phyloP scores from a whole-genome alignment of 2,113 vertebrate genomes.

The Ammodytes marinus region DNA sequence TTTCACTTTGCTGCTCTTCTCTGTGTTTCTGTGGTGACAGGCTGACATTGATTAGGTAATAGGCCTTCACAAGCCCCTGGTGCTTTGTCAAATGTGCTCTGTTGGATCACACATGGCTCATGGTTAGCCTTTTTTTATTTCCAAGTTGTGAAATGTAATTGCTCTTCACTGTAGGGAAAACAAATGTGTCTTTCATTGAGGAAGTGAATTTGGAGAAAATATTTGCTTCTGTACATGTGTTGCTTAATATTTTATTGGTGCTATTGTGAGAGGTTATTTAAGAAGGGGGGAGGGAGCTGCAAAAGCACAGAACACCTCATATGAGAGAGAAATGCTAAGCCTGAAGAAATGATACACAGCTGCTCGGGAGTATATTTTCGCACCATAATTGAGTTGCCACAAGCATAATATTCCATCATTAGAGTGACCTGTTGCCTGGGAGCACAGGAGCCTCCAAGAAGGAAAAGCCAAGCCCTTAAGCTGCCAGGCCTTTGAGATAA shows the following conservation, averaged over 20 bases:
- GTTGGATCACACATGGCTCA: constrained; percentile 37
- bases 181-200: constrained; percentile 9
- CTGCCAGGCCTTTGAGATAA: constrained; percentile 50
- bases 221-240: constrained; percentile 10
- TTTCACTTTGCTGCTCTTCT: constrained; percentile 54
- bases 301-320: constrained; percentile 39
- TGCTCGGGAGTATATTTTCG: constrained; percentile 54
- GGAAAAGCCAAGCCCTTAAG: constrained; percentile 57
- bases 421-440: constrained; percentile 69
- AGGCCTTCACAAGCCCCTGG: constrained; percentile 59
- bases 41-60: constrained; percentile 70
- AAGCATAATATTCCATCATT: constrained; percentile 71
- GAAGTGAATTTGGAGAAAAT: constrained; percentile 24
- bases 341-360: constrained; percentile 51
- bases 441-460: constrained; percentile 54
- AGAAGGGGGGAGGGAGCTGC: constrained; percentile 25
- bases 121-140: neutral
- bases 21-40: constrained; percentile 65
- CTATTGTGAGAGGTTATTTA: constrained; percentile 25
- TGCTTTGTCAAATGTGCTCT: constrained; percentile 44
- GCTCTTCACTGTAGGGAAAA: neutral
- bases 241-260: constrained; percentile 35
- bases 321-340: constrained; percentile 47
- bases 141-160: constrained; percentile 10
- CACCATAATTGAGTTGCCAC: constrained; percentile 65